These are phyloP conservation scores for Heteropelma amictum DNA, from an alignment of 2,888 invertebrate genomes.

Conservation along the genomic window DNA sequence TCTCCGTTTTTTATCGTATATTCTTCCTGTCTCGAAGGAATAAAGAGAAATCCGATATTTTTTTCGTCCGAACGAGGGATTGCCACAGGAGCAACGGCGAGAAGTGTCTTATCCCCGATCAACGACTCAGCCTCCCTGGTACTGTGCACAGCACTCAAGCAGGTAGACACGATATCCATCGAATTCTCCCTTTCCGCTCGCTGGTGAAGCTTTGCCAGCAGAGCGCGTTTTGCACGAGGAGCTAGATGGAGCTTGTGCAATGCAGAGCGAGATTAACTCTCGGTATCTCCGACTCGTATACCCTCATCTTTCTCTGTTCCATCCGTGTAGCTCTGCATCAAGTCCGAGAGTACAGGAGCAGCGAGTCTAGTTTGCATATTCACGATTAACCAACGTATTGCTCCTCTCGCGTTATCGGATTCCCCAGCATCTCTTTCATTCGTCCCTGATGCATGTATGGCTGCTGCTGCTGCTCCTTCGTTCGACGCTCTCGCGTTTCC, in stretches of 20 bases:
- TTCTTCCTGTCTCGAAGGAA: background rate
- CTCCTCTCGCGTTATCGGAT: conserved; percentile 46
- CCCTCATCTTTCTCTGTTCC: conserved; percentile 19
- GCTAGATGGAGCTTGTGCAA: conserved; percentile 2
- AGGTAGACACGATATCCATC: conserved; percentile 52
- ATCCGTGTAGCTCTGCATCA: no score
- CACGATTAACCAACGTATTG: conserved; percentile 58
- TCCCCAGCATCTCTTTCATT: conserved; percentile 34
- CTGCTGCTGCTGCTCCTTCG: background rate
- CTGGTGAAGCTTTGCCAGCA: no score
- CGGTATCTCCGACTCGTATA: conserved; percentile 11
- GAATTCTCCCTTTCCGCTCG: background rate
- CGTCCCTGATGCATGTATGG: conserved; percentile 10
- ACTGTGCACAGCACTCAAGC: conserved; percentile 35
- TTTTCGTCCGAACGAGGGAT: background rate
- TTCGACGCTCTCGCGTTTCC: background rate
- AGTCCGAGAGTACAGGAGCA: conserved; percentile 47
- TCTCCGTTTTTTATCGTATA: background rate
- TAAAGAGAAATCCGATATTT: conserved; percentile 16
- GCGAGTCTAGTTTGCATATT: conserved; percentile 61
- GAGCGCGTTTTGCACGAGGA: conserved; percentile 10
- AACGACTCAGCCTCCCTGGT: conserved; percentile 40
- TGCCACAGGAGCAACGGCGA: conserved; percentile 6
- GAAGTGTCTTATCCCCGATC: conserved; percentile 36
- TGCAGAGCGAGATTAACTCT: conserved; percentile 35